A percentile compares a stretch with the other conserved stretches of the same genome.
Evolutionary conservation across 1,140 invertebrate genomes (phyloP).

Genomic region (Caenorhabditis remanei): DNA sequence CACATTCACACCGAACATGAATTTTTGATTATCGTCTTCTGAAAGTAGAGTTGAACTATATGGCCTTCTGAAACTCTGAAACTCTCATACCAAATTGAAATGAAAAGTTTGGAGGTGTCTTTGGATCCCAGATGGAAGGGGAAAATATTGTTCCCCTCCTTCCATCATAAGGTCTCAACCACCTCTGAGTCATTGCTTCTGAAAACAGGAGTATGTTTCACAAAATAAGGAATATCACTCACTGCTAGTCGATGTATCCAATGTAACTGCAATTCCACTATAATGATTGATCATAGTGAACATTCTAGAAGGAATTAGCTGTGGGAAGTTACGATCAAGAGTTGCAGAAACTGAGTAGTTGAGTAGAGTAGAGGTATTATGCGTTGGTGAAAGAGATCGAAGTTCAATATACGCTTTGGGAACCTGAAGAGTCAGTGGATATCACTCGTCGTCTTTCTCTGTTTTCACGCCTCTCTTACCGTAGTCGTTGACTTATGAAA

Average conservation of each 20-base stretch:
- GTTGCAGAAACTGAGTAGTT: not conserved
- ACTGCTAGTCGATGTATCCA: slow-evolving; percentile 16
- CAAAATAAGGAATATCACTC: not conserved
- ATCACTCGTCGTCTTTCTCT: not conserved
- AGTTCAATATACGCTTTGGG: slow-evolving; percentile 20
- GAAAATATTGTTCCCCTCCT: slow-evolving; percentile 1
- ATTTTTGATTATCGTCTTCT: slow-evolving; percentile 21
- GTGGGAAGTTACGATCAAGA: not conserved
- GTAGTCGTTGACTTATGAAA: slow-evolving; percentile 18
- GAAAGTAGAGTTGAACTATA: not conserved
- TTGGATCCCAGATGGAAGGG: not conserved
- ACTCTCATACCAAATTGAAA: slow-evolving; percentile 9
- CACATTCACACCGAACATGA: slow-evolving; percentile 43
- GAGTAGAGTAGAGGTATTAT: not conserved
- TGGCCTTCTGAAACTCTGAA: not conserved
- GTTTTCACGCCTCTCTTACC: not conserved
- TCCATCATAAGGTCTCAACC: slow-evolving; percentile 29
- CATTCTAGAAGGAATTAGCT: not conserved
- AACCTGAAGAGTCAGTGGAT: not conserved
- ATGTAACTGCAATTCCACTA: slow-evolving; percentile 20
- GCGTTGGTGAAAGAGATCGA: not conserved
- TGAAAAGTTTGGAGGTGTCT: not conserved
- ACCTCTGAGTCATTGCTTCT: not conserved
- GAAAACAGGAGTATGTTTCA: not conserved
- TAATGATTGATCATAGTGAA: slow-evolving; percentile 36